Evolutionary conservation across 2,113 vertebrate genomes (phyloP), one percentile per base, ranked within the genome.

Genomic region (Coregonus clupeaformis): DNA sequence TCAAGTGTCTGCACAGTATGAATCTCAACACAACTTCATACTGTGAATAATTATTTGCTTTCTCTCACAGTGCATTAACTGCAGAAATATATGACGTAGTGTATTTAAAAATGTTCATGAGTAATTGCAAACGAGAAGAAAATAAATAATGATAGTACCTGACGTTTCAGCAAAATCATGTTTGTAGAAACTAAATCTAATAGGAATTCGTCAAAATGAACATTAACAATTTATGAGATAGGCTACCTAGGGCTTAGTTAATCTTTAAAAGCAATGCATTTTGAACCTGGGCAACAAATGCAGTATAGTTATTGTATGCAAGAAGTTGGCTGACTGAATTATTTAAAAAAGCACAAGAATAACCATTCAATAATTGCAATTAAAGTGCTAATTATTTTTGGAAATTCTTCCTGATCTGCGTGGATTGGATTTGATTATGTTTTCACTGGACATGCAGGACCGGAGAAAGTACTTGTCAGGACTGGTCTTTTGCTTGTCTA

Each of bases 391-490:
- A 13, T 77, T 82, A 36, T 85, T 89, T 76, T 90, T 87, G 75
- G 78, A 85, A 81, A 89, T 87, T 76, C 90, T 89, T 47, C 88
- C 74, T 2, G 92, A 92, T 62, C 90, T 88, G 32, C 92, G 88
- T n/a, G 90, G 82, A 74, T 82, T 87, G 6, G 79, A 76, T 73
- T 86, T 84, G 59, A 83, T 71, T 66, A 79, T 83, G 78, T 85
- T 77, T 72, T 91, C 93, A 4, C 88, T 87, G 5, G 93, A 85
- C 85, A 83, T 92, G 93, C 96, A 97, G 13, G 97, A 97, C 2
- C 97, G 92, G 77, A 99, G 87, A 79, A 94, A 94, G 67, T 99
- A 98, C 13, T 93, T 90, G 73, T 96, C 94, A 0, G 92, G 88
- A 0, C 93, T 88, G 1, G 89, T 88, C 83, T 92, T 93, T 16